Base-by-base conservation (phyloP, 2,797 vertebrate genomes). In the Spondyliosoma cantharus region DNA sequence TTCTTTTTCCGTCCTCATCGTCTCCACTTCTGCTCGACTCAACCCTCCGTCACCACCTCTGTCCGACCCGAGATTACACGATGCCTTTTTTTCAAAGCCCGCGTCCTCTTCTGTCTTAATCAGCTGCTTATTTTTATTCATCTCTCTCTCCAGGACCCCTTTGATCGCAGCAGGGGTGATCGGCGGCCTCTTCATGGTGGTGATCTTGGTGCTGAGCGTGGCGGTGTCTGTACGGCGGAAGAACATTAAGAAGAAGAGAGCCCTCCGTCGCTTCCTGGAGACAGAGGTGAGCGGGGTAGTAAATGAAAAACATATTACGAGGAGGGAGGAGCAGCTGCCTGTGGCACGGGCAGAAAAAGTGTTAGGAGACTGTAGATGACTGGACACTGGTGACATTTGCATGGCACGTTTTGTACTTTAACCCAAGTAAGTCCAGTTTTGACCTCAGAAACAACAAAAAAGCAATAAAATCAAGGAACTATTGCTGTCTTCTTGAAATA, bases 201-300 rank as follows among this genome's bases (percentile, higher is more conserved):
- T 99, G 90, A 99, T 99, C 53, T 74, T 98, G 90, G 96, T 93
- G 20, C 93, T 99, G 82, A 96, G 96, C 0, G 95, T 99, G 48
- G 97, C 97, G 0, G 97, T 99, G 65, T 99, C 97, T 1, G 85
- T 97, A 29, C 95, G 98, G n/a, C 95, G 98, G 43, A 99, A 98
- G 78, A 98, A 97, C 93, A 99, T 99, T 85, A 99, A 97, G 91
- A 99, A 99, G 95, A 99, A 99, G 91, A 95, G 98, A 90, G 97
- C 98, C 0, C 91, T 99, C 56, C 92, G 98, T 5, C 95, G 98
- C 60, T 99, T 99, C 92, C 92, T 99, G 86, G 98, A 99, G 90
- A 99, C 97, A 9, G 98, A 99, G 97, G 98, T 99, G 80, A 96
- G 89, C 1, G 20, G 22, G 32, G 57, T 13, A 52, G 20, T 3